phyloP scores from a whole-genome alignment of 2,113 vertebrate species.

The Melozone crissalis region DNA sequence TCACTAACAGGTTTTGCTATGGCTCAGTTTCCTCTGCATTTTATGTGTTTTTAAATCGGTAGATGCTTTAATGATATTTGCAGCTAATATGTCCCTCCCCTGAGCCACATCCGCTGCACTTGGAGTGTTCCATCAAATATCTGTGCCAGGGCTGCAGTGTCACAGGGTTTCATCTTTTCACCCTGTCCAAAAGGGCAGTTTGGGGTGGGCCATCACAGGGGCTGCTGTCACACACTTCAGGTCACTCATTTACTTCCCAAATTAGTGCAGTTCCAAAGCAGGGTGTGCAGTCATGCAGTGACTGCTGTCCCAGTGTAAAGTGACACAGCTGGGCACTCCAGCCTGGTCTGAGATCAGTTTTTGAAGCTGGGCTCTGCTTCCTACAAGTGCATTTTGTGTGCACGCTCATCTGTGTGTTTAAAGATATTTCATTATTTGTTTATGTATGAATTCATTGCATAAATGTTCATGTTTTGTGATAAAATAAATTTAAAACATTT shows the following conservation, averaged over 20 bases:
- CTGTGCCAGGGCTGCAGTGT: background rate
- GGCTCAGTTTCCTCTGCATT: background rate
- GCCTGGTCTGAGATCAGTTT: accelerated
- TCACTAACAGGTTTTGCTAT: background rate
- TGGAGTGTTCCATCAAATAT: accelerated
- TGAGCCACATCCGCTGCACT: background rate
- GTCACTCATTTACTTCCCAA: background rate
- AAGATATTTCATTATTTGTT: background rate
- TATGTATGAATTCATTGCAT: background rate
- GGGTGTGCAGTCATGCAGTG: background rate
- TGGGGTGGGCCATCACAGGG: background rate
- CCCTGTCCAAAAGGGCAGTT: background rate
- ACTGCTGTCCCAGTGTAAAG: background rate
- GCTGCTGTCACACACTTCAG: background rate
- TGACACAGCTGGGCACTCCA: background rate
- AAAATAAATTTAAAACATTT: background rate
- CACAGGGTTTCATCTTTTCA: background rate
- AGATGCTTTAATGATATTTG: background rate
- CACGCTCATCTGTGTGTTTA: background rate
- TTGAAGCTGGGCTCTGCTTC: background rate
- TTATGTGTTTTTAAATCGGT: background rate
- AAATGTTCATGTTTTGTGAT: background rate
- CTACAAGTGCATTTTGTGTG: background rate
- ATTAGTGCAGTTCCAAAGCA: background rate
- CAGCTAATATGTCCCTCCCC: background rate